These are phyloP conservation scores for Ametastegia equiseti DNA, from an alignment of 2,888 invertebrate species.

Conservation along the genomic window DNA sequence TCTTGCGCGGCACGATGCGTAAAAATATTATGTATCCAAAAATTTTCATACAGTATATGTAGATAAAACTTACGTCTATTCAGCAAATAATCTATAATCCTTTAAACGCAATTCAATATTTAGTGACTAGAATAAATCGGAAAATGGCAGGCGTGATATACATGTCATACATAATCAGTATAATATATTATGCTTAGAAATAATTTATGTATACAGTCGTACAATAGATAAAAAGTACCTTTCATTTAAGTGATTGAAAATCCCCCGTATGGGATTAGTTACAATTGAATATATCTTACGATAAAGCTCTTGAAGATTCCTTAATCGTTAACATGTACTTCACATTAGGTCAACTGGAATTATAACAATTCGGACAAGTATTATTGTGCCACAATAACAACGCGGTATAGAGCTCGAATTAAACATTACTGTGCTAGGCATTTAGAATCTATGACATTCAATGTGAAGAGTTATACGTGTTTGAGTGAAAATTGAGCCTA, in stretches of 20 bases:
- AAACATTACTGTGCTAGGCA: conserved; percentile 2
- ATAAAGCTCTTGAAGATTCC: neutral
- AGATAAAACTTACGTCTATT: conserved; percentile 13
- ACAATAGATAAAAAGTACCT: neutral
- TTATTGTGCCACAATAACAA: neutral
- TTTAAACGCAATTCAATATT: neutral
- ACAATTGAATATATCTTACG: too few relatives aligned
- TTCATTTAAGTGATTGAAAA: neutral
- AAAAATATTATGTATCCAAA: conserved; percentile 32
- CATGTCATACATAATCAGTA: too few relatives aligned
- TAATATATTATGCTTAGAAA: neutral
- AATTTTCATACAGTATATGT: neutral
- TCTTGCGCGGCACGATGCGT: neutral
- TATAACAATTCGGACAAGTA: neutral
- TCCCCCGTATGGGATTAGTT: neutral
- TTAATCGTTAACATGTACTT: neutral
- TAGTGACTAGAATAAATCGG: conserved; percentile 14
- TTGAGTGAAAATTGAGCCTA: conserved; percentile 11
- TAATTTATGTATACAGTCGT: neutral
- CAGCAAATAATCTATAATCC: conserved; percentile 12
- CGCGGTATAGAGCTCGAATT: neutral
- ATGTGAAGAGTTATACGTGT: neutral
- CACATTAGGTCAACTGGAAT: neutral
- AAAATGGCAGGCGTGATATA: neutral
- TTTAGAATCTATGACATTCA: neutral